phyloP scores from a whole-genome alignment of 2,113 vertebrate genomes.

The Brienomyrus brachyistius region DNA sequence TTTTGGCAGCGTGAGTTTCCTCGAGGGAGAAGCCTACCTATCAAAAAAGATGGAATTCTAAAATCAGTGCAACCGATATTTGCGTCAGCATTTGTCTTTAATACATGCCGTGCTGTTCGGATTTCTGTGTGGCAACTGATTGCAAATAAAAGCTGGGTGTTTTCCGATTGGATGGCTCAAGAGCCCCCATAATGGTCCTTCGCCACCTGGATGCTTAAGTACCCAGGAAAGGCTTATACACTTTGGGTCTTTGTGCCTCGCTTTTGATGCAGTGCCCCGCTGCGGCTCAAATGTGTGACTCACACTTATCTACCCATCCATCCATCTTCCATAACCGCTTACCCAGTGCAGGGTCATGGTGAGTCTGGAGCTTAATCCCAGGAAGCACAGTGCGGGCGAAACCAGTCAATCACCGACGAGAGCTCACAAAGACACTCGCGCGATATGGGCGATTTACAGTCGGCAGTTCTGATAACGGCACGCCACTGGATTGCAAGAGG shows the following conservation, averaged over 20 bases:
- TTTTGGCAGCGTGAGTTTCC: not conserved
- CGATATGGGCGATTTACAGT: not conserved
- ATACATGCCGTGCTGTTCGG: not conserved
- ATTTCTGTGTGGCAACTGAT: conserved; percentile 7
- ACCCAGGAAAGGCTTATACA: not conserved
- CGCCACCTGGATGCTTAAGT: not conserved
- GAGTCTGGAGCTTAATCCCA: not conserved
- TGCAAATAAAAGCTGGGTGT: conserved; percentile 1
- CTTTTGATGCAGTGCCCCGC: not conserved
- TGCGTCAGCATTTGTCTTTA: not conserved
- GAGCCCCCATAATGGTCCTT: not conserved
- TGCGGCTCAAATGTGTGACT: not conserved
- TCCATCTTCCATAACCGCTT: not conserved
- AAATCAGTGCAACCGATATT: not conserved
- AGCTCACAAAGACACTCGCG: not conserved
- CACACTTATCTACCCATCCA: not conserved
- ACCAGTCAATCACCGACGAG: not conserved
- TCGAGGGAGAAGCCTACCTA: not conserved
- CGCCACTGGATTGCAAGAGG: not conserved
- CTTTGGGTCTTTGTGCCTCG: not conserved
- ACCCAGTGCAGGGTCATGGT: not conserved
- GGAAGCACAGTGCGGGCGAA: not conserved
- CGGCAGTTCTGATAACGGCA: not conserved
- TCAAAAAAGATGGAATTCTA: not conserved
- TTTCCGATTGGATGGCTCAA: not conserved